Evolutionary conservation across 2,888 invertebrate species (phyloP), one percentile per base, ranked within the genome.

Genomic region (Isoperla grammatica): DNA sequence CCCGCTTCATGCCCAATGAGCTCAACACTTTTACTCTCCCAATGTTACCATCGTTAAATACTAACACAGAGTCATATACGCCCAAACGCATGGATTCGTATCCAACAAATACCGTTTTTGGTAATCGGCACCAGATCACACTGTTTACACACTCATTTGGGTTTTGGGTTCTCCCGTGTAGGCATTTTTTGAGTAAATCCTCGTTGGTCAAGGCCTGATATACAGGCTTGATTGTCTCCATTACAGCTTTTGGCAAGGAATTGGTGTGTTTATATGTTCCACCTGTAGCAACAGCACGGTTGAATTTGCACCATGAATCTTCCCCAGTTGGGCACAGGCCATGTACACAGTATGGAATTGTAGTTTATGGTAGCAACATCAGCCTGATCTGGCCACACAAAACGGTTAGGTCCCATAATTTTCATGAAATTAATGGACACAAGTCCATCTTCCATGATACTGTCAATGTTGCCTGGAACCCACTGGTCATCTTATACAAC

Each of bases 191-290:
- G 19, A 54, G 29, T 13, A 59, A 12, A 1, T 54, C 53, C 12
- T 19, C n/a, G 22, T 42, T 49, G 1, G 59, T 23, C 9, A 63
- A 20, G 29, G 45, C 54, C 15, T 49, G 2, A 19, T 55, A 63
- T 3, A 62, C 39, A 12, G 57, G 56, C 59, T 62, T 64, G 13
- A 60, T 62, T 6, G n/a, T 29, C 11, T 60, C 37, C 60, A 64
- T 42, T 53, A 29, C 29, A 6, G 29, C 29, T 29, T 29, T 29
- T 6, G 29, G 29, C 29, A 29, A 29, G 4, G 29, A 48, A 37
- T 61, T 54, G n/a, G 50, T 39, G 15, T 46, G 54, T 3, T 57
- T 37, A 17, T 54, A 15, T 17, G 13, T 5, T 23, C n/a, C 3
- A 53, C 61, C 37, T 20, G 6, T 39, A 35, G 29, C 8, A 8